Base-by-base conservation (phyloP, 2,797 vertebrate genomes). In the Hozukius guyotensis region DNA sequence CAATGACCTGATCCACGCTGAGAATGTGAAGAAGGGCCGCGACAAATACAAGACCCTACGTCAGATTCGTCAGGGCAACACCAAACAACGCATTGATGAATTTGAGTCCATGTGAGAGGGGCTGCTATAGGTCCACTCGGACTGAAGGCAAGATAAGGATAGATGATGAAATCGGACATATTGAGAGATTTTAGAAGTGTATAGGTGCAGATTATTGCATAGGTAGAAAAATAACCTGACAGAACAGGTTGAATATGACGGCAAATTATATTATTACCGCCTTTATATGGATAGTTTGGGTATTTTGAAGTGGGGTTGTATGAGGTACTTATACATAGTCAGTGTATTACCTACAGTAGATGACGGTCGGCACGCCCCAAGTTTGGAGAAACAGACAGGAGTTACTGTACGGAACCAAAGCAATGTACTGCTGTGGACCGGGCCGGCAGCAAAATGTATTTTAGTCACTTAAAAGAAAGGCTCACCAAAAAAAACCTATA, bases 21-120 rank as follows among this genome's bases (percentile, higher is more conserved):
- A 99, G 85, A 99, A 99, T 81, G 97, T 99, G 95, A 96, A 96
- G 75, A 96, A 96, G 0, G 98, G 98, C 76, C 96, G 98, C n/a
- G 98, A 99, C 95, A 99, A 99, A 94, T 99, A 99, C 94, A 99
- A 99, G 95, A 99, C 98, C 82, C 96, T 99, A 8, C 97, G 98
- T 49, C 97, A 99, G 94, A 99, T 99, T 59, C 97, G 98, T 14
- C 98, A 97, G 94, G 98, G 98, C 82, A 99, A 99, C 93, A 99
- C 98, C 90, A 99, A 99, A 91, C 98, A 99, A 83, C 98, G 98
- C 72, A 98, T 99, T 1, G 98, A 99, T 49, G 98, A 99, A 84
- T 99, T 99, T 80, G 98, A 99, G 90, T 98, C 98, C 89, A 98
- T 99, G 98, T 99, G 96, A 98, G 93, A 69, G 68, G 14, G 25